These are phyloP conservation scores for Megalops atlanticus DNA, from an alignment of 2,113 vertebrate species.

Conservation along the genomic window DNA sequence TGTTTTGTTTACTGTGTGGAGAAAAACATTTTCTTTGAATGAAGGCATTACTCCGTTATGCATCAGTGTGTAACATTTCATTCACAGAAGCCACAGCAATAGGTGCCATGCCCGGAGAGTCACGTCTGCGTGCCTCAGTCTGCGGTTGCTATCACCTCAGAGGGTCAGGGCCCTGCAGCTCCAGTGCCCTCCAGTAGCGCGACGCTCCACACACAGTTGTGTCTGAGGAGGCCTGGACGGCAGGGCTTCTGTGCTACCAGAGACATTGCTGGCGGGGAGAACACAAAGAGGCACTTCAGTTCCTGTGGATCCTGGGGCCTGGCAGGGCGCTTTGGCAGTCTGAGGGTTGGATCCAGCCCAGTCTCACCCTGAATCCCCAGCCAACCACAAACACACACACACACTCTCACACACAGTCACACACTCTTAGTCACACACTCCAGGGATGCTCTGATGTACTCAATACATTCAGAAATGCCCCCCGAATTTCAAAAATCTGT, in stretches of 20 bases:
- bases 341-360: neutral
- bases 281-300: slow-evolving; percentile 7
- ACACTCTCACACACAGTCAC: slow-evolving; percentile 37
- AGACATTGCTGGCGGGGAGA: neutral
- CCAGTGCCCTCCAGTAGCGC: too few relatives aligned
- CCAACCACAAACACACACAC: neutral
- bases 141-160: too few relatives aligned
- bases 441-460: slow-evolving; percentile 16
- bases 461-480: slow-evolving; percentile 38
- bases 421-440: slow-evolving; percentile 16
- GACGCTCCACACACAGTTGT: too few relatives aligned
- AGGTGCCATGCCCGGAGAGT: too few relatives aligned
- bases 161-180: too few relatives aligned
- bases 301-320: neutral
- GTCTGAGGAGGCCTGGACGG: neutral
- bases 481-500: slow-evolving; percentile 42
- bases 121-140: too few relatives aligned
- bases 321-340: neutral
- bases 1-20: too few relatives aligned
- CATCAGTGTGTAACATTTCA: too few relatives aligned
- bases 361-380: slow-evolving; percentile 28
- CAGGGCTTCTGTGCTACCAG: neutral
- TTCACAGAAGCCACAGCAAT: too few relatives aligned
- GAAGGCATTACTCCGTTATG: too few relatives aligned
- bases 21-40: too few relatives aligned